Percentiles rank a stretch among this genome's conserved stretches.
These are phyloP conservation scores for Zenarchopterus dispar DNA, from an alignment of 2,797 vertebrate genomes.

Conservation along the genomic window DNA sequence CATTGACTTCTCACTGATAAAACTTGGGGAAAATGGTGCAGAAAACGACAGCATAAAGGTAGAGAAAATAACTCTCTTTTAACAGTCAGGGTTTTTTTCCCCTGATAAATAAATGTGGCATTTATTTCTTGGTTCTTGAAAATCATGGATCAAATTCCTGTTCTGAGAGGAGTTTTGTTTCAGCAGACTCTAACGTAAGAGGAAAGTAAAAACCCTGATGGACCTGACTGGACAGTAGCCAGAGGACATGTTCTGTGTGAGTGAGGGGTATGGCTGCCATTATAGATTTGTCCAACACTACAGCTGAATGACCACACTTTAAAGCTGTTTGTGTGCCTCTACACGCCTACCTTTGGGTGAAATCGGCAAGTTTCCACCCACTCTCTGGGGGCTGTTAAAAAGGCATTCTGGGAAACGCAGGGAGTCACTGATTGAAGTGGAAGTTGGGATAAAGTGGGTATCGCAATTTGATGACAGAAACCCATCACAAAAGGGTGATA, in stretches of 20 bases:
- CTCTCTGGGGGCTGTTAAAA: conserved; percentile 55
- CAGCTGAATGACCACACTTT: conserved; percentile 45
- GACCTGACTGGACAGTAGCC: conserved; percentile 36
- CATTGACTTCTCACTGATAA: too few relatives aligned
- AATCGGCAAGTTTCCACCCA: conserved; percentile 61
- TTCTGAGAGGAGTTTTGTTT: background rate
- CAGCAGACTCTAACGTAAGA: conserved; percentile 11
- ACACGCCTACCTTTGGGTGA: conserved; percentile 56
- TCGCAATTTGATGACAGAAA: conserved; percentile 42
- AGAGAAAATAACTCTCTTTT: too few relatives aligned
- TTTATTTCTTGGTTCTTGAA: background rate
- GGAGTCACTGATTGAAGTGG: conserved; percentile 48
- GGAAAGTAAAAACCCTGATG: conserved; percentile 3
- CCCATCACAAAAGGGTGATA: conserved; percentile 37
- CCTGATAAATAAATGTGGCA: background rate
- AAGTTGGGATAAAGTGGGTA: conserved; percentile 34
- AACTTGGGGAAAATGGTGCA: too few relatives aligned
- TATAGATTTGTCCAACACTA: conserved; percentile 16
- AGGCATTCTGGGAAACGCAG: conserved; percentile 56
- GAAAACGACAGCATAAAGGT: too few relatives aligned
- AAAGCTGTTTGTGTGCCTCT: conserved; percentile 37
- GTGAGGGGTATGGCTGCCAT: conserved; percentile 27
- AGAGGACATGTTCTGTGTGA: conserved; percentile 32
- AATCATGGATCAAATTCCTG: background rate
- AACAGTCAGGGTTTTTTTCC: background rate